Conservation (phyloP, 2,888 invertebrate species). For the Limnephilus lunatus region DNA sequence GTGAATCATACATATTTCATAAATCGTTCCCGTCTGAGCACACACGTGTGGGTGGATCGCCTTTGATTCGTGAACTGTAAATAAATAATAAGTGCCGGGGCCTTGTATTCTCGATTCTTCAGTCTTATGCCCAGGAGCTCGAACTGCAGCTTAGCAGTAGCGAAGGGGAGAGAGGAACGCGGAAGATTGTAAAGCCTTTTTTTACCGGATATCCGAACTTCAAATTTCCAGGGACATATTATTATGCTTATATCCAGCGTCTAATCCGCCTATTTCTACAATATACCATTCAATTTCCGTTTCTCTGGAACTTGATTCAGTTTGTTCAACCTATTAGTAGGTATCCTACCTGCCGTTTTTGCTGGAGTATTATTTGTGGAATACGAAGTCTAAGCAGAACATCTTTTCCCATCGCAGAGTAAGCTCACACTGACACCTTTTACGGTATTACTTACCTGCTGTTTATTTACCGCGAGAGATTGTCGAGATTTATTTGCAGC, state of each 20-base stretch:
- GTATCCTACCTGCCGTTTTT: not conserved
- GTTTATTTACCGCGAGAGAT: slow-evolving; percentile 16
- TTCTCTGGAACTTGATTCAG: not conserved
- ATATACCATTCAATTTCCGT: not conserved
- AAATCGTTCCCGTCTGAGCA: slow-evolving; percentile 3
- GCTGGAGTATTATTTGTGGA: not conserved
- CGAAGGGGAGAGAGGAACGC: not conserved
- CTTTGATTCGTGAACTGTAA: slow-evolving; percentile 11
- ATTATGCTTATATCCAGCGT: not conserved
- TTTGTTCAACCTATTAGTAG: not conserved
- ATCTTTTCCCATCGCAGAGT: not conserved
- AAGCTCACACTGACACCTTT: not conserved
- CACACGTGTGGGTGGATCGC: slow-evolving; percentile 14
- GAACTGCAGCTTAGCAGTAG: not conserved
- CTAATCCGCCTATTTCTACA: not conserved
- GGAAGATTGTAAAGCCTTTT: not conserved
- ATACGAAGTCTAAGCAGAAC: not conserved
- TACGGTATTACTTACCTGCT: not conserved
- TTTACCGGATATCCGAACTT: not conserved
- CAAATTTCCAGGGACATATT: not conserved
- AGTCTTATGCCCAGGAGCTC: not conserved
- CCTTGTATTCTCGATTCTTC: slow-evolving; percentile 18
- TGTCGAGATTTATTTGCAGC: not conserved
- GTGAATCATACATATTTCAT: slow-evolving; percentile 26
- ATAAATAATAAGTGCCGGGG: slow-evolving; percentile 23